A percentile compares a stretch with the other conserved stretches of the same genome.
These are phyloP conservation scores for Sebastes steindachneri DNA, from an alignment of 2,797 vertebrate genomes.

Conservation along the genomic window DNA sequence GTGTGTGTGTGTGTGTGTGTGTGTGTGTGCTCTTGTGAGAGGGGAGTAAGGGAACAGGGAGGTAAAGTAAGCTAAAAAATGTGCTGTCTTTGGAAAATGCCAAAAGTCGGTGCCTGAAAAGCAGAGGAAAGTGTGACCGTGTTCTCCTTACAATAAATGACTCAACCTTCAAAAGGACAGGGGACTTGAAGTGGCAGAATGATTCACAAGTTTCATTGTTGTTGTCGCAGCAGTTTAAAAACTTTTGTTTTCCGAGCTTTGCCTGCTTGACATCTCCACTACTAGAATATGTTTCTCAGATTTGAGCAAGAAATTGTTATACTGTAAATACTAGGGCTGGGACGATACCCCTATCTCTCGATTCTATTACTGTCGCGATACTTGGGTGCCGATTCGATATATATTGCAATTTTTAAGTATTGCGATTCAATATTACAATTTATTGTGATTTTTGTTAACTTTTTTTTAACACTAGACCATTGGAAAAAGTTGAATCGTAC, in stretches of 20 bases:
- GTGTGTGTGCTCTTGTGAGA: not conserved
- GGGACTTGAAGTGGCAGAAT: not conserved
- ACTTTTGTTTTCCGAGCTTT: not conserved
- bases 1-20: not conserved
- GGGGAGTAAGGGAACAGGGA: not conserved
- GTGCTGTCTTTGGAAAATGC: conserved; percentile 20
- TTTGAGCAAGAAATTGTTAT: not conserved
- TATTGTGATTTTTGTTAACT: too few species aligned
- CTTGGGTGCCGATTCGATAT: too few species aligned
- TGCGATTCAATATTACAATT: too few species aligned
- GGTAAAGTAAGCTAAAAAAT: conserved; percentile 11
- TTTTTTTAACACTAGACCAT: too few species aligned
- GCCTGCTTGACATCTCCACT: not conserved
- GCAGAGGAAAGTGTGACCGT: not conserved
- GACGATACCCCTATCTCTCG: too few species aligned
- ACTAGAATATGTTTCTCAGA: not conserved
- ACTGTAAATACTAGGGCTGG: too few species aligned
- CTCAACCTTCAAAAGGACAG: not conserved
- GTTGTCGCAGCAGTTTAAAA: conserved; percentile 20
- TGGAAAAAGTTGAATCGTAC: too few species aligned
- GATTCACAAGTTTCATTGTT: conserved; percentile 17
- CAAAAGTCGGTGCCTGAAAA: conserved; percentile 13
- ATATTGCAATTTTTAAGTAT: too few species aligned
- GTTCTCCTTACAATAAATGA: conserved; percentile 10
- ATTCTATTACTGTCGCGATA: too few species aligned